phyloP scores from a whole-genome alignment of 2,113 vertebrate genomes.

The Macrotis lagotis region DNA sequence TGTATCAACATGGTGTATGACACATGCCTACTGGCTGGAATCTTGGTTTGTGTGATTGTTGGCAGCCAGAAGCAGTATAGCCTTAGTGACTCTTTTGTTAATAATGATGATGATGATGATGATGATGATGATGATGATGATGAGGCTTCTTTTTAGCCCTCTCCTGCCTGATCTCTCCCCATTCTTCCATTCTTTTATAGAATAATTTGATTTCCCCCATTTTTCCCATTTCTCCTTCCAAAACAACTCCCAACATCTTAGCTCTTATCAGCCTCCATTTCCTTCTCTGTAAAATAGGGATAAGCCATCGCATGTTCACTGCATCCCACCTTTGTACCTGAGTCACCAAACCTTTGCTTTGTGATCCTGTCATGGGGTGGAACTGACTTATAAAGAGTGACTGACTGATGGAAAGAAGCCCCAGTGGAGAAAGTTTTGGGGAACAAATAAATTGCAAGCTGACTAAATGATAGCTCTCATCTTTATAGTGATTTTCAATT shows the following conservation, averaged over 20 bases:
- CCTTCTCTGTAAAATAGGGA: not conserved
- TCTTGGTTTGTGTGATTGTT: not conserved
- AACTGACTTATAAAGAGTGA: not conserved
- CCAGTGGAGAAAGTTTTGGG: not conserved
- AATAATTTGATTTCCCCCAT: not conserved
- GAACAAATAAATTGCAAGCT: not conserved
- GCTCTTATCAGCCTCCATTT: not conserved
- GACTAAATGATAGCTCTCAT: not conserved
- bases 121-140: not conserved
- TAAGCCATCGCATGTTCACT: not conserved
- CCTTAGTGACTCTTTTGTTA: not conserved
- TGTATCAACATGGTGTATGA: not conserved
- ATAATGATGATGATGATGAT: not conserved
- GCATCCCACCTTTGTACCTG: not conserved
- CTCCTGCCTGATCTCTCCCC: not conserved
- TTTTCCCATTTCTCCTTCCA: not conserved
- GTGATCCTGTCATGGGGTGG: not conserved
- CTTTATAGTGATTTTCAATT: not conserved
- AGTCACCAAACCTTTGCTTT: not conserved
- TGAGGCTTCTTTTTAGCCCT: not conserved
- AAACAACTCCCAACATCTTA: not conserved
- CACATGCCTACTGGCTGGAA: not conserved
- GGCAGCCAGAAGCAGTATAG: not conserved
- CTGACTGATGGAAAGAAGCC: not conserved
- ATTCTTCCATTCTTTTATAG: not conserved